Percentiles rank a stretch among this genome's conserved stretches.
Evolutionary conservation across 2,888 invertebrate genomes (phyloP).

Genomic region (Pollenia angustigena): DNA sequence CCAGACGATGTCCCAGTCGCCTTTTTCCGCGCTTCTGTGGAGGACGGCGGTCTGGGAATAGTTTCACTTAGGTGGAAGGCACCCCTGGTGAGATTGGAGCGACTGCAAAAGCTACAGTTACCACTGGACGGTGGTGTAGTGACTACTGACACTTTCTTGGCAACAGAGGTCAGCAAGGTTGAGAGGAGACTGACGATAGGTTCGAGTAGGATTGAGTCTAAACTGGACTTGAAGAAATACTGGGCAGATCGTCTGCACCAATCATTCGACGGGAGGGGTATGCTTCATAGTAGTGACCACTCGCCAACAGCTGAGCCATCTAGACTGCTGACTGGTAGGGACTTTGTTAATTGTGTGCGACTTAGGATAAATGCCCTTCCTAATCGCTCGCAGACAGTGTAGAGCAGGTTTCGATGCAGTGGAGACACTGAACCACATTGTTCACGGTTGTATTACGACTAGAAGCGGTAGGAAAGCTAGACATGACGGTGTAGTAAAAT

Average conservation of each 20-base stretch:
- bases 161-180: background rate
- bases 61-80: no score
- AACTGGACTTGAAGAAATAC: background rate
- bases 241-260: background rate
- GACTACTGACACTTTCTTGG: no score
- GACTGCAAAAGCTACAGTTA: no score
- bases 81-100: background rate
- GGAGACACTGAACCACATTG: no score
- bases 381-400: background rate
- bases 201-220: background rate
- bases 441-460: no score
- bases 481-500: no score
- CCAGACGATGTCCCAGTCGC: no score
- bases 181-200: background rate
- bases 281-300: background rate
- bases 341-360: background rate
- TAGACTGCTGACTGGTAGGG: background rate
- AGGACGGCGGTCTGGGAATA: no score
- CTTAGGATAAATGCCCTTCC: background rate
- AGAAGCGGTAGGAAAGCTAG: no score
- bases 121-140: no score
- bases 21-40: no score
- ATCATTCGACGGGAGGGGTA: background rate
- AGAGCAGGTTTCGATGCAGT: no score
- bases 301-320: background rate